A percentile compares a stretch with the other conserved stretches of the same genome.
Conservation (phyloP, 2,113 vertebrate species). For the Fukomys damarensis region DNA sequence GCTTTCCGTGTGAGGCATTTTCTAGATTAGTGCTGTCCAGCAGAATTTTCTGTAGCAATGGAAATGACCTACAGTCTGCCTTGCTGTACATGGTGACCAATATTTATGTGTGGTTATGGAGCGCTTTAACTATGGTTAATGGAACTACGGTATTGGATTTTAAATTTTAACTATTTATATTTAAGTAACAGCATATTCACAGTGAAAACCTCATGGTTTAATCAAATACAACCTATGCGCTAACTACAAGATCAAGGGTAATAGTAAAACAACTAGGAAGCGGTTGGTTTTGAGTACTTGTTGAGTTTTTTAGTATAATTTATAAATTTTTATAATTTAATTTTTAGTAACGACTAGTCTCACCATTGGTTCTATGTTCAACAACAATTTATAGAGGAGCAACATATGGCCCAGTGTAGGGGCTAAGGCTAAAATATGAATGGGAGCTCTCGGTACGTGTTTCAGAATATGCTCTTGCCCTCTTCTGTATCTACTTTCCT, state of each 20-base stretch:
- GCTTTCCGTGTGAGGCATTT: background rate
- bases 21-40: background rate
- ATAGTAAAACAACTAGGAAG: background rate
- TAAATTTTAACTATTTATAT: conserved; percentile 34
- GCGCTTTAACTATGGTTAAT: conserved; percentile 2
- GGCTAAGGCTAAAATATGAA: background rate
- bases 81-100: background rate
- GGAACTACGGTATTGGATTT: conserved; percentile 7
- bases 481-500: background rate
- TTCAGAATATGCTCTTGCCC: background rate
- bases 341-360: background rate
- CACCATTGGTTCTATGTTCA: background rate
- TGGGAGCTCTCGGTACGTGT: background rate
- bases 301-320: background rate
- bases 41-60: background rate
- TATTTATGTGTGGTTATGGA: background rate
- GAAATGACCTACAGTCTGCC: background rate
- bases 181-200: background rate
- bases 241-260: background rate
- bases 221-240: background rate
- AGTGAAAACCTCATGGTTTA: background rate
- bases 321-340: background rate
- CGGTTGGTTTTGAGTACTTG: background rate
- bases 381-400: background rate
- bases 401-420: background rate